A percentile compares a stretch with the other conserved stretches of the same genome.
Evolutionary conservation across 2,888 invertebrate species (phyloP).

Genomic region (Apomyelois bistriatella): DNA sequence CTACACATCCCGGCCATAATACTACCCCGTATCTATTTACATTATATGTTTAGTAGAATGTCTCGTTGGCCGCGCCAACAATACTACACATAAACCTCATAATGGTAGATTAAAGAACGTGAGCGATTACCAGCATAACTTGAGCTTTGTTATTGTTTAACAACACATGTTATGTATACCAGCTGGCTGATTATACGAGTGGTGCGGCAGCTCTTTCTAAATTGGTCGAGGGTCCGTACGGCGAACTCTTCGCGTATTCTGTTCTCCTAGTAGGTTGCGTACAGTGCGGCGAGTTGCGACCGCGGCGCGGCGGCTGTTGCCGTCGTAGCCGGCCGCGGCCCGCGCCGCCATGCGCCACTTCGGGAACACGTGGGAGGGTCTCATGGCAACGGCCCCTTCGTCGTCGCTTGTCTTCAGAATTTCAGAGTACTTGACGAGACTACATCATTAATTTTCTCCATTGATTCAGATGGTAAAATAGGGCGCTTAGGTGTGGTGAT

Average conservation of each 20-base stretch:
- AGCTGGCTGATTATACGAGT: conserved; percentile 9
- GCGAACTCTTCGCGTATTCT: conserved; percentile 39
- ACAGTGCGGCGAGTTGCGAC: conserved; percentile 61
- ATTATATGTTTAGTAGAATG: no score
- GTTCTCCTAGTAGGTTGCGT: conserved; percentile 68
- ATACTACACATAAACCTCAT: conserved; percentile 1
- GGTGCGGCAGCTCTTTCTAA: conserved; percentile 28
- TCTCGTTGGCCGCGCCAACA: background rate
- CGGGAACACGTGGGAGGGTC: conserved; percentile 23
- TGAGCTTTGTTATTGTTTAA: conserved; percentile 5
- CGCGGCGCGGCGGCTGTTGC: conserved; percentile 37
- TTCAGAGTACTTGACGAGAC: conserved; percentile 3
- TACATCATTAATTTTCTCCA: background rate
- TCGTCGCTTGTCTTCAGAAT: conserved; percentile 13
- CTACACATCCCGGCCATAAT: no score
- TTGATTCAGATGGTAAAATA: background rate
- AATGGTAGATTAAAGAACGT: background rate
- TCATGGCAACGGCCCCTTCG: conserved; percentile 26
- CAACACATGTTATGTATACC: background rate
- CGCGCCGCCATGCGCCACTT: background rate
- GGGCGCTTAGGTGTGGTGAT: no score
- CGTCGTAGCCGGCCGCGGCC: conserved; percentile 21
- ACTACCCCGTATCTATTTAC: no score
- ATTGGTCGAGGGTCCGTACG: conserved; percentile 22
- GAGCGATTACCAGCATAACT: background rate